These are phyloP conservation scores for Rhamphomyia laevipes DNA, from an alignment of 2,888 invertebrate species.

Conservation along the genomic window DNA sequence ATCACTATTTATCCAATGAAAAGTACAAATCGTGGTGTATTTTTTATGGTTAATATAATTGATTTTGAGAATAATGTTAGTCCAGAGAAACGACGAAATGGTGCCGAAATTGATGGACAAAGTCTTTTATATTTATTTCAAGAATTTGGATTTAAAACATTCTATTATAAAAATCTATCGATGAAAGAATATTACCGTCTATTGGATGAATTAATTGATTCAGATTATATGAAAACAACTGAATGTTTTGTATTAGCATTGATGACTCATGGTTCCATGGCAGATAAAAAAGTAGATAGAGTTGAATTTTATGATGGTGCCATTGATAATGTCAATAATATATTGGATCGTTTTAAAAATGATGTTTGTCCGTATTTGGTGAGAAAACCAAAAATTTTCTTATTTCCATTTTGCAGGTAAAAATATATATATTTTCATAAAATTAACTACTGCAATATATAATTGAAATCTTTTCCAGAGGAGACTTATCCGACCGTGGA, in stretches of 20 bases:
- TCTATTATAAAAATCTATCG: conserved; percentile 24
- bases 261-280: conserved; percentile 52
- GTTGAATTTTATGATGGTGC: conserved; percentile 48
- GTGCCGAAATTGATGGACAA: conserved; percentile 48
- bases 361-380: conserved; percentile 40
- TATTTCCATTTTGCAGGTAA: conserved; percentile 57
- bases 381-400: conserved; percentile 57
- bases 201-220: conserved; percentile 36
- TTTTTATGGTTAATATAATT: conserved; percentile 50
- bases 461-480: conserved; percentile 22
- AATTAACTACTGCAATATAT: not conserved
- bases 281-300: conserved; percentile 39
- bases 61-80: conserved; percentile 37
- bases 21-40: conserved; percentile 44
- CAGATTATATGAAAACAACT: conserved; percentile 35
- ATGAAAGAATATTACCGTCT: conserved; percentile 36
- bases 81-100: conserved; percentile 39
- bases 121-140: conserved; percentile 47
- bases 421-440: not conserved
- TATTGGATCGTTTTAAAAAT: conserved; percentile 49
- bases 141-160: conserved; percentile 44
- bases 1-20: conserved; percentile 36
- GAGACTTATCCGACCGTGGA: conserved; percentile 29
- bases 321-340: conserved; percentile 39
- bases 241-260: conserved; percentile 53